Base-by-base conservation (phyloP, 2,113 vertebrate genomes). In the Salvelinus alpinus region DNA sequence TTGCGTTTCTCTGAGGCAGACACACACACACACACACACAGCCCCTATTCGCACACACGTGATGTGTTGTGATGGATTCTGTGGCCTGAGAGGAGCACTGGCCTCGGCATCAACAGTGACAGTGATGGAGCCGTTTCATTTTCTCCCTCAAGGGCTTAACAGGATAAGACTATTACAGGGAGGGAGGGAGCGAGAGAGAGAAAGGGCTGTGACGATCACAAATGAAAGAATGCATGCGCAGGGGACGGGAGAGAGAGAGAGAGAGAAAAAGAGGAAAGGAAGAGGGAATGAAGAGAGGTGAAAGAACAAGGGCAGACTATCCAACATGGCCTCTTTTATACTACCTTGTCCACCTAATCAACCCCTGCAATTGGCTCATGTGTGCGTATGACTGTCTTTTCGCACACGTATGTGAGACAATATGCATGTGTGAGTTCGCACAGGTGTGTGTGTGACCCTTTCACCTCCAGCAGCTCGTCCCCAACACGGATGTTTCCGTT, bases 401-500 rank as follows among this genome's bases (percentile, higher is more conserved):
- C 20, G 54, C 48, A 34, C 38, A 20, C 54, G 29, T 73, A 4
- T 20, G 54, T 57, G 54, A 13, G 54, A 18, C 18, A 20, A 25
- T 66, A 38, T 27, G 57, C 16, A 13, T n/a, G 34, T 76, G 59
- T 31, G 70, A 70, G 65, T 72, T 34, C 7, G 38, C 38, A 38
- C 8, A n/a, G 64, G 51, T 67, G 25, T 57, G 59, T 62, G 71
- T 5, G 22, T 3, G 31, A 31, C 4, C 3, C 13, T 1, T 85
- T 93, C 70, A 99, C 98, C 96, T 99, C 97, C 75, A 99, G 88
- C 76, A 99, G 94, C 13, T 98, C 96, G 48, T 99, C 97, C 2
- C 98, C 97, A 4, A 96, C 88, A 6, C 62, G 90, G 86, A 99
- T 94, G 65, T 94, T 91, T 31, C 96, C 96, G 0, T 99, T 96